Conservation (phyloP, 2,797 vertebrate genomes). For the Poeciliopsis presidionis region DNA sequence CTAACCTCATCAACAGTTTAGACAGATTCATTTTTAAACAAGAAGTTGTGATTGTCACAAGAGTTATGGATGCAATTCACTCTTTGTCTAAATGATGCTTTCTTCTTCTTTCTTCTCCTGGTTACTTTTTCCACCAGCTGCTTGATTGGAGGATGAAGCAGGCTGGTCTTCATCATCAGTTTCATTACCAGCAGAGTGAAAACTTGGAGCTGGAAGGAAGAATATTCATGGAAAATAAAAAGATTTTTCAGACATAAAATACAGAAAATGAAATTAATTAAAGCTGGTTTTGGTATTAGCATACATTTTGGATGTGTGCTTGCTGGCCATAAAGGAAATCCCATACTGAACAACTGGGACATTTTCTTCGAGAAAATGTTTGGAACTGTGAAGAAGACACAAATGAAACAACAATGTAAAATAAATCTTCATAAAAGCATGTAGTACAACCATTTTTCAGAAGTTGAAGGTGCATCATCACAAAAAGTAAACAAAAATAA, state of each 20-base stretch:
- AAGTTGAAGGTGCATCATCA: neutral
- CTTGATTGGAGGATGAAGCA: neutral
- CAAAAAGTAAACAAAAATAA: neutral
- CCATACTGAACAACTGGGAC: neutral
- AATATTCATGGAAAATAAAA: neutral
- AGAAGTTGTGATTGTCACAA: neutral
- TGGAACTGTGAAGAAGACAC: slow-evolving; percentile 10
- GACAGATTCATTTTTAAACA: neutral
- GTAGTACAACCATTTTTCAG: neutral
- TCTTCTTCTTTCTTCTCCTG: neutral
- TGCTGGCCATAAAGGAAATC: neutral
- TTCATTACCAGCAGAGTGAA: neutral
- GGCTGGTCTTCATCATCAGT: neutral
- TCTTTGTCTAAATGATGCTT: slow-evolving; percentile 3
- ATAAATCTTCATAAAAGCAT: neutral
- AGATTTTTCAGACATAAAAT: neutral
- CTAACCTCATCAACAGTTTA: neutral
- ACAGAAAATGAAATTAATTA: neutral
- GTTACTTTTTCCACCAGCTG: rapidly evolving
- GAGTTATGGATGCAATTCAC: neutral
- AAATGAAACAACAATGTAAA: neutral
- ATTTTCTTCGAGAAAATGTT: neutral
- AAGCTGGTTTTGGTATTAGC: neutral
- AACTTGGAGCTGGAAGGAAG: neutral
- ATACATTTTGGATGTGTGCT: neutral